Base-by-base conservation (phyloP, 2,888 invertebrate genomes). In the Listrodromus nycthemerus region DNA sequence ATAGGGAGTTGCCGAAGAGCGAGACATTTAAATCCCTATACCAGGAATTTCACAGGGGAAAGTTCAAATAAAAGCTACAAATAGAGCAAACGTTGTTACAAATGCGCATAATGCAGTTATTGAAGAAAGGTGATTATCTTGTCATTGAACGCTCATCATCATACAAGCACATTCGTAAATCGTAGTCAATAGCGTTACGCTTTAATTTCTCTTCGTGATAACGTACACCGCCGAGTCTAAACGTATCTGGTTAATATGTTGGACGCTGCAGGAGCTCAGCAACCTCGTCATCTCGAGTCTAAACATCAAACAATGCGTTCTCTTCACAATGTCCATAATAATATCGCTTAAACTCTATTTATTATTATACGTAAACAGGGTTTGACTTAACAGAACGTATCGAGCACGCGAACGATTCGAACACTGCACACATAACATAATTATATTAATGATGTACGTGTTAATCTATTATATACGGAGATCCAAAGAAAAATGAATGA, bases 1-100 rank as follows among this genome's bases (percentile, higher is more conserved):
- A 58, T 48, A 61, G 52, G 27, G 63, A 70, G 50, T 58, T 52
- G 24, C 75, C 74, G 83, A 13, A 70, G 73, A 61, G 45, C 30
- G 70, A 48, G 13, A 63, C 55, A 24, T 41, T n/a, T 52, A 21
- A 24, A 52, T 5, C 19, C 50, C 50, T 70, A 79, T 78, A 65
- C 13, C 41, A 19, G 13, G 16, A 19, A 37, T 45, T 67, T 55
- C 52, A 61, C 50, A 50, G 61, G 41, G 58, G 70, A 76, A 61
- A 66, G 45, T 52, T 70, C 66, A 69, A 83, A 80, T 75, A 69
- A 75, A 82, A 80, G 80, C 66, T 78, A 78, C 65, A 65, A 84
- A 71, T 78, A 80, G 82, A 82, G 58, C 65, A 74, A 81, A 50
- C 58, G 48, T 65, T 33, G 45, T 7, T 66, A 71, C 5, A 24